phyloP scores from a whole-genome alignment of 2,888 invertebrate genomes.

The Gonocerus acuteangulatus region DNA sequence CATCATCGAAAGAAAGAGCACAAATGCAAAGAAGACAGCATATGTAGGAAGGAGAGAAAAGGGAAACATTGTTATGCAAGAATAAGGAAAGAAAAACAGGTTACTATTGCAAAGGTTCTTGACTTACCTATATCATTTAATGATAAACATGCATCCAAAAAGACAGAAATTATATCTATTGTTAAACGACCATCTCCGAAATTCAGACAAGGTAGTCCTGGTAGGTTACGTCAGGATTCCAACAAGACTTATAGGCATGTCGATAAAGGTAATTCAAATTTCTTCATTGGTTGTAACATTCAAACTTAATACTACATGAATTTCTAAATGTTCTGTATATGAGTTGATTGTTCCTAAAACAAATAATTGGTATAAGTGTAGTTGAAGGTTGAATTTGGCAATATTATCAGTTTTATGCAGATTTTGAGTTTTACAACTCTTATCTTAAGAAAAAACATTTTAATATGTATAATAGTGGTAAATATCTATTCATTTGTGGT shows the following conservation, averaged over 20 bases:
- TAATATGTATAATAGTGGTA: no score
- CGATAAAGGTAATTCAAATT: conserved; percentile 5
- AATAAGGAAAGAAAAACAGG: conserved; percentile 13
- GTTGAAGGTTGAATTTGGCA: no score
- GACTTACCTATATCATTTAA: not conserved
- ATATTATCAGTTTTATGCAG: no score
- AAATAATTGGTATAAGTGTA: no score
- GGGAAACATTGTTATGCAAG: conserved; percentile 36
- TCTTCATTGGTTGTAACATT: not conserved
- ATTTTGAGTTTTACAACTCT: no score
- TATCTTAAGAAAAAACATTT: no score
- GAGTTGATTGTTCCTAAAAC: no score
- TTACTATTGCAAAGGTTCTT: not conserved
- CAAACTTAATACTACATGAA: no score
- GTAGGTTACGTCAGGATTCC: not conserved
- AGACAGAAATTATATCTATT: not conserved
- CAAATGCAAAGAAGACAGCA: conserved; percentile 31
- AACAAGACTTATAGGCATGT: not conserved
- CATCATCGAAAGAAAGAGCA: conserved; percentile 30
- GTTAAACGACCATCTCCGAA: not conserved
- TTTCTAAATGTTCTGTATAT: no score
- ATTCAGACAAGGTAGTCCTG: conserved; percentile 1
- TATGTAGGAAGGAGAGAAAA: conserved; percentile 32
- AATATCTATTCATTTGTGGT: no score
- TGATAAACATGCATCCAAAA: conserved; percentile 1